Percentiles rank a stretch among this genome's conserved stretches.
These are phyloP conservation scores for Druon quercuslanigerum DNA, from an alignment of 1,140 invertebrate species.

Conservation along the genomic window DNA sequence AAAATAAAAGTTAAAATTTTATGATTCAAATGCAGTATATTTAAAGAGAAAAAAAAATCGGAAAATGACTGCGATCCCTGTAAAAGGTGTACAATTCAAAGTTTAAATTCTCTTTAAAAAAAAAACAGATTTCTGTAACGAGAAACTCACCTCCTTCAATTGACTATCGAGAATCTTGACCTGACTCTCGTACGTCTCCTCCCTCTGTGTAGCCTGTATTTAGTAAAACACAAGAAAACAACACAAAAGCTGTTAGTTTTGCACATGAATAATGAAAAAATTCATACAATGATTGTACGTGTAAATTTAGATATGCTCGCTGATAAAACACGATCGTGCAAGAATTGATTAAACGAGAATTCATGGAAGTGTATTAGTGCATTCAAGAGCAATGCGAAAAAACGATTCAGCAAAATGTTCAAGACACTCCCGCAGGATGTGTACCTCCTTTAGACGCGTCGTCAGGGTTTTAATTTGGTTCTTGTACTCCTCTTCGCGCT, in stretches of 20 bases:
- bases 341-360: conserved; percentile 33
- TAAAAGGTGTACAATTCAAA: no score
- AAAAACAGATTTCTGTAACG: no score
- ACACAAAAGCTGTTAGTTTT: conserved; percentile 60
- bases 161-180: conserved; percentile 93
- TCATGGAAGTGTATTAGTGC: conserved; percentile 42
- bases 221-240: conserved; percentile 63
- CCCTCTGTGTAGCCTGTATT: conserved; percentile 93
- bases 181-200: conserved; percentile 96
- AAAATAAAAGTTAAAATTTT: no score
- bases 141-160: conserved; percentile 91
- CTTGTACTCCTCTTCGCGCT: conserved; percentile 99
- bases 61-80: no score
- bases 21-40: no score
- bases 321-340: conserved; percentile 36
- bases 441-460: conserved; percentile 99
- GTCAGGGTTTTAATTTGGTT: conserved; percentile 99
- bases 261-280: conserved; percentile 12
- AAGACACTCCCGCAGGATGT: conserved; percentile 72
- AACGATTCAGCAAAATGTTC: conserved; percentile 54
- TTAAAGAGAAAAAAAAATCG: no score
- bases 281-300: not conserved
- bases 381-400: conserved; percentile 43
- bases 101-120: no score
- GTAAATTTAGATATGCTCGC: not conserved